Conservation (phyloP, 2,888 invertebrate genomes). For the Blastobasis adustella region DNA sequence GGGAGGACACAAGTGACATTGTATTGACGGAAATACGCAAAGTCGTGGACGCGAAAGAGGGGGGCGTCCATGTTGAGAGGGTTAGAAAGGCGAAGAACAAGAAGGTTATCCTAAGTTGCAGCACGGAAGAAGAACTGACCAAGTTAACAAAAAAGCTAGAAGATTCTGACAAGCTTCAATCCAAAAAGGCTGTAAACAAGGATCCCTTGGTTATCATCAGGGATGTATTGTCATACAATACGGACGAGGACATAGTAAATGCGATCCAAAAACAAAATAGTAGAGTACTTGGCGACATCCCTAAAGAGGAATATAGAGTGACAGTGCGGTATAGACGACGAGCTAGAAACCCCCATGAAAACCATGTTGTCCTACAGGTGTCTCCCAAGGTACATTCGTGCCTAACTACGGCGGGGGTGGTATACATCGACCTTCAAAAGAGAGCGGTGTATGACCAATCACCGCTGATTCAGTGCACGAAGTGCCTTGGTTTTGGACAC, state of each 20-base stretch:
- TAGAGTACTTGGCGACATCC: neutral
- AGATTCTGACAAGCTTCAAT: neutral
- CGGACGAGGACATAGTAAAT: neutral
- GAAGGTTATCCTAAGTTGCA: slow-evolving; percentile 6
- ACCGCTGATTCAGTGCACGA: neutral
- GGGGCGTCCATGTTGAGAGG: slow-evolving; percentile 2
- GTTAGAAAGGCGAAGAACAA: slow-evolving; percentile 5
- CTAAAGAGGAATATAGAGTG: neutral
- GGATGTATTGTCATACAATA: neutral
- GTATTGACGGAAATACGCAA: slow-evolving; percentile 1
- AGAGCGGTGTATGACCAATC: neutral
- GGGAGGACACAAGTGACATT: neutral
- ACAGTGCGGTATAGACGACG: neutral
- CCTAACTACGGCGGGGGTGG: neutral
- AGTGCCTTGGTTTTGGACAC: neutral
- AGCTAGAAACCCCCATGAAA: neutral
- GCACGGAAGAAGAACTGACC: neutral
- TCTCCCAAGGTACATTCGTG: neutral
- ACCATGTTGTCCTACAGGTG: neutral
- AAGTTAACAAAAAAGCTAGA: neutral
- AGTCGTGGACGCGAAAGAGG: neutral
- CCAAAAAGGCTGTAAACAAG: neutral
- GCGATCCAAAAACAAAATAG: neutral
- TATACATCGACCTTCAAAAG: neutral
- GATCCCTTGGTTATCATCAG: neutral